These are phyloP conservation scores for Allacma fusca DNA, from an alignment of 2,888 invertebrate species.

Conservation along the genomic window DNA sequence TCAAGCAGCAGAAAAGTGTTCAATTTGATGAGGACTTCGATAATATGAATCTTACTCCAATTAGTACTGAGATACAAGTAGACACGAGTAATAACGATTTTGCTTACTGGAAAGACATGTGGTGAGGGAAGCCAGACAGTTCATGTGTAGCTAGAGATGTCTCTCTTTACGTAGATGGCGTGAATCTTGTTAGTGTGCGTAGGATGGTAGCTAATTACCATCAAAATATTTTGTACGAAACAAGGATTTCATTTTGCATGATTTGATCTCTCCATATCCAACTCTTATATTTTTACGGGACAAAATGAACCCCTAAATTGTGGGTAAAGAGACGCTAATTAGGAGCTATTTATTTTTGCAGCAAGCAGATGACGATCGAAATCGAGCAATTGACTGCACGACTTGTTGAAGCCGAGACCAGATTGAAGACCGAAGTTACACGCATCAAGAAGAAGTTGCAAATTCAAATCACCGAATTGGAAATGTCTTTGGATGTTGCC, in stretches of 20 bases:
- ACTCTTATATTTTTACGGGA: no score
- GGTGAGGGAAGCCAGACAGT: conserved; percentile 47
- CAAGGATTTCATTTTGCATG: neutral
- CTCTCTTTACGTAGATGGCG: neutral
- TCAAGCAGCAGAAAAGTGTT: conserved; percentile 24
- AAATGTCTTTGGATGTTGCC: conserved; percentile 94
- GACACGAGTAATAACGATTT: conserved; percentile 36
- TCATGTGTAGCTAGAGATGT: neutral
- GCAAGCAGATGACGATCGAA: conserved; percentile 97
- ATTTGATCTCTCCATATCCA: no score
- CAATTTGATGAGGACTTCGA: conserved; percentile 29
- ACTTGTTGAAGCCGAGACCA: conserved; percentile 94
- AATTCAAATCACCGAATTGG: conserved; percentile 95
- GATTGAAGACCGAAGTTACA: conserved; percentile 91
- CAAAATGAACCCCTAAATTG: no score
- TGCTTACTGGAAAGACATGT: conserved; percentile 57
- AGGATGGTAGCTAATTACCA: neutral
- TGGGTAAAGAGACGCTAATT: neutral
- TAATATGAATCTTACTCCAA: neutral
- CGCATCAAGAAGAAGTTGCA: conserved; percentile 99
- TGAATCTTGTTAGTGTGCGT: neutral
- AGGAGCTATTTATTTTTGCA: conserved; percentile 64
- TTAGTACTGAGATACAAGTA: neutral
- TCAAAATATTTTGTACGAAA: neutral
- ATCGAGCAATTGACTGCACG: conserved; percentile 95